These are phyloP conservation scores for Dasypolia templi DNA, from an alignment of 2,888 invertebrate species.

Conservation along the genomic window DNA sequence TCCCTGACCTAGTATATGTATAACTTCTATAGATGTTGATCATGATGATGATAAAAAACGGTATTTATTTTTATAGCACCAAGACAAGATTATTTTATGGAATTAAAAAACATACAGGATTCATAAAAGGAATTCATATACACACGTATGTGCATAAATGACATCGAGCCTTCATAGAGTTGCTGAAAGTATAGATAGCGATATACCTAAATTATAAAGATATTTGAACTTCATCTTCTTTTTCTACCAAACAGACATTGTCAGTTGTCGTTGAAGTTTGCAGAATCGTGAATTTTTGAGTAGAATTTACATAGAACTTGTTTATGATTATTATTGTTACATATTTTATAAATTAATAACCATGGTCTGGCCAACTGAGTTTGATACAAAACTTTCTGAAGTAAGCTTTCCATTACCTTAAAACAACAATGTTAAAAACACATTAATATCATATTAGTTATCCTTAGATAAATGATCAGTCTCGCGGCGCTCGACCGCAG, in stretches of 20 bases:
- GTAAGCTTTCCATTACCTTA: constrained; percentile 67
- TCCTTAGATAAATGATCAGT: too few species aligned
- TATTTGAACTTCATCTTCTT: not conserved
- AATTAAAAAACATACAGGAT: too few species aligned
- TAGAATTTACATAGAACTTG: constrained; percentile 31
- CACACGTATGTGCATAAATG: not conserved
- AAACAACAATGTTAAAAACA: not conserved
- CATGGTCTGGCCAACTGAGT: constrained; percentile 85
- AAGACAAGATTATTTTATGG: too few species aligned
- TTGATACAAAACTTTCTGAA: constrained; percentile 79
- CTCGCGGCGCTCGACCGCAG: too few species aligned
- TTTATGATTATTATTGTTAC: constrained; percentile 30
- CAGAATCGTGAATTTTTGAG: constrained; percentile 11
- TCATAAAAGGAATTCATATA: not conserved
- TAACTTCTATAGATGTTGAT: not conserved
- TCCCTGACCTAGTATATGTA: too few species aligned
- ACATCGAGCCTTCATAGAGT: not conserved
- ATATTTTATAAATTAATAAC: constrained; percentile 48
- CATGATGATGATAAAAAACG: not conserved
- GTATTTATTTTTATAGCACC: not conserved
- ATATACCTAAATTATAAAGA: not conserved
- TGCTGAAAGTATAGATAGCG: not conserved
- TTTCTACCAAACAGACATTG: constrained; percentile 9
- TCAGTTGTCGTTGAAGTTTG: constrained; percentile 14
- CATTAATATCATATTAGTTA: too few species aligned